Evolutionary conservation across 2,888 invertebrate genomes (phyloP).

Genomic region (Microctonus brassicae): DNA sequence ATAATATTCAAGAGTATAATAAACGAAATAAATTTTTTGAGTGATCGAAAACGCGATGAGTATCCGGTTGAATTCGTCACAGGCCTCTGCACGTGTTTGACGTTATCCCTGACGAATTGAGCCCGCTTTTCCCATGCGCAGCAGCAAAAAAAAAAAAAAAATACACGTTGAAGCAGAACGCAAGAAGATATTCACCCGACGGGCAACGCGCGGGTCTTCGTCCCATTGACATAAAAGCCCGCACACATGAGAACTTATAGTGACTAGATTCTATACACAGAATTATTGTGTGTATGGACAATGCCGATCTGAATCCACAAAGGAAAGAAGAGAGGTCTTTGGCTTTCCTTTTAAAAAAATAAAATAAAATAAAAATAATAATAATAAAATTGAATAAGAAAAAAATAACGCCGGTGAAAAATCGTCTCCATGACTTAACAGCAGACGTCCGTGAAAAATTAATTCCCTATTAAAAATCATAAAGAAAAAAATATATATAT

Average conservation of each 20-base stretch:
- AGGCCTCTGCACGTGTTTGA: slow-evolving; percentile 62
- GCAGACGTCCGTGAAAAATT: slow-evolving; percentile 25
- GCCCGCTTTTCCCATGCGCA: slow-evolving; percentile 63
- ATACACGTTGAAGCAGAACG: not conserved
- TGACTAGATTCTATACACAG: not conserved
- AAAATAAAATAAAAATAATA: not conserved
- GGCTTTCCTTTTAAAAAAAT: not conserved
- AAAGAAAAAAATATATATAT: not conserved
- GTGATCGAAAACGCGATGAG: slow-evolving; percentile 43
- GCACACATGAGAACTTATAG: not conserved
- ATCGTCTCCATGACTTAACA: not conserved
- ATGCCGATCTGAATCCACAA: not conserved
- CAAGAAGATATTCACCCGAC: slow-evolving; percentile 30
- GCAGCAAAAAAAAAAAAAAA: too few relatives aligned
- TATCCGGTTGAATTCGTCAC: slow-evolving; percentile 69
- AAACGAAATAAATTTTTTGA: slow-evolving; percentile 45
- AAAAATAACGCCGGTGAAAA: not conserved
- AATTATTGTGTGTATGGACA: not conserved
- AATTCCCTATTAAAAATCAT: slow-evolving; percentile 13
- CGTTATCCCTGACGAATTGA: slow-evolving; percentile 66
- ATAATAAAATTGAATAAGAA: not conserved
- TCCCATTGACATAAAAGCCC: slow-evolving; percentile 1
- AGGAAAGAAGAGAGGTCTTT: not conserved
- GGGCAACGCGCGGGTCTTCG: slow-evolving; percentile 21
- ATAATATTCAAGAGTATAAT: slow-evolving; percentile 16